These are phyloP conservation scores for Geotrupes spiniger DNA, from an alignment of 2,888 invertebrate genomes.

Conservation along the genomic window DNA sequence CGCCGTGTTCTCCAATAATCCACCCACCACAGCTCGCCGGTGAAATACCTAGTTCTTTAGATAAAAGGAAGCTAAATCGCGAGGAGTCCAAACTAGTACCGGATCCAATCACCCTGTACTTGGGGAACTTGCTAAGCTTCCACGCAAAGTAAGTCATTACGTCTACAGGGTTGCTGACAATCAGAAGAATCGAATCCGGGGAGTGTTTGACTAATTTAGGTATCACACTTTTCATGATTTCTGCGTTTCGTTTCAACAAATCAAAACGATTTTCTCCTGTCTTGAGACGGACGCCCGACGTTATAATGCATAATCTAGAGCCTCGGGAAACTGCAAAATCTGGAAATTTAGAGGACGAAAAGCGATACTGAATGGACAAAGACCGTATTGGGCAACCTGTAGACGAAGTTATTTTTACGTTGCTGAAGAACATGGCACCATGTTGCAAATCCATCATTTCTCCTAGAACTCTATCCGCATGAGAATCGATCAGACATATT, in stretches of 20 bases:
- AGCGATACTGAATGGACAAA: neutral
- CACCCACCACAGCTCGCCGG: neutral
- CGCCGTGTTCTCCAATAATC: slow-evolving; percentile 1
- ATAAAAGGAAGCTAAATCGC: neutral
- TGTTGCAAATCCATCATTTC: slow-evolving; percentile 91
- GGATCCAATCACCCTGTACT: neutral
- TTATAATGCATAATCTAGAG: slow-evolving; percentile 83
- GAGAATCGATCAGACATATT: slow-evolving; percentile 75
- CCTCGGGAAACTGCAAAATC: slow-evolving; percentile 76
- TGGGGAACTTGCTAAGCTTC: neutral
- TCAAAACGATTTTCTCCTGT: slow-evolving; percentile 56
- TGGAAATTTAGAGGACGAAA: too few relatives aligned
- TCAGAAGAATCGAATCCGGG: neutral
- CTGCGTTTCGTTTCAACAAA: neutral
- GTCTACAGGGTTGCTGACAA: neutral
- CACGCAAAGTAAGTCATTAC: neutral
- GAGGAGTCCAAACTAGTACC: neutral
- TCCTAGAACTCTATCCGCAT: slow-evolving; percentile 79
- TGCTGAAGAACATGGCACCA: slow-evolving; percentile 77
- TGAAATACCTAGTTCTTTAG: neutral
- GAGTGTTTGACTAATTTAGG: neutral
- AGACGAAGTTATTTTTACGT: slow-evolving; percentile 73
- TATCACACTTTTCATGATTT: neutral
- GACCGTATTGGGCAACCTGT: slow-evolving; percentile 49
- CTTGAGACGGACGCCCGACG: slow-evolving; percentile 89